Evolutionary conservation across 2,888 invertebrate species (phyloP).

Genomic region (Thysanoteuthis rhombus): DNA sequence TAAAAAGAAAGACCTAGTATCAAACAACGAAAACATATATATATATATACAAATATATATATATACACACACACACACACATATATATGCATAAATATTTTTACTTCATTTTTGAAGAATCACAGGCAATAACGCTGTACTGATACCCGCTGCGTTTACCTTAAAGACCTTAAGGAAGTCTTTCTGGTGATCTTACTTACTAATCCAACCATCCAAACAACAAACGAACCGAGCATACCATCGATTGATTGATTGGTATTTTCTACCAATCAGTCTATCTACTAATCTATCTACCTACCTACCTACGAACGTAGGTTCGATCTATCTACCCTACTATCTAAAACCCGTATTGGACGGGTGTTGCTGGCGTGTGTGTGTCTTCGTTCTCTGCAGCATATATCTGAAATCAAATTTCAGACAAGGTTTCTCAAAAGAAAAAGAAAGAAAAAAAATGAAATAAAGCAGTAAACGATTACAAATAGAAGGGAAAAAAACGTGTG

Average conservation of each 20-base stretch:
- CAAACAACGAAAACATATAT: background rate
- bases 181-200: background rate
- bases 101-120: background rate
- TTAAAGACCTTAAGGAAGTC: too few relatives aligned
- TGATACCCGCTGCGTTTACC: too few relatives aligned
- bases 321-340: background rate
- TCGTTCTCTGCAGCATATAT: background rate
- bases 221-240: background rate
- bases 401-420: background rate
- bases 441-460: background rate
- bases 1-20: background rate
- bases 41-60: background rate
- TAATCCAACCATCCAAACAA: background rate
- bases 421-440: background rate
- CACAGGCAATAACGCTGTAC: background rate
- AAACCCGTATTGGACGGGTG: background rate
- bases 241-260: background rate
- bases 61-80: background rate
- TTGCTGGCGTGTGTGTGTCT: background rate
- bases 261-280: background rate
- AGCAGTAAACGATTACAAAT: too few relatives aligned
- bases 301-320: background rate
- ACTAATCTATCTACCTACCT: background rate
- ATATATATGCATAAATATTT: background rate
- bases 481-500: too few relatives aligned